Evolutionary conservation across 1,140 invertebrate species (phyloP).

Genomic region (Steinernema khuongi): DNA sequence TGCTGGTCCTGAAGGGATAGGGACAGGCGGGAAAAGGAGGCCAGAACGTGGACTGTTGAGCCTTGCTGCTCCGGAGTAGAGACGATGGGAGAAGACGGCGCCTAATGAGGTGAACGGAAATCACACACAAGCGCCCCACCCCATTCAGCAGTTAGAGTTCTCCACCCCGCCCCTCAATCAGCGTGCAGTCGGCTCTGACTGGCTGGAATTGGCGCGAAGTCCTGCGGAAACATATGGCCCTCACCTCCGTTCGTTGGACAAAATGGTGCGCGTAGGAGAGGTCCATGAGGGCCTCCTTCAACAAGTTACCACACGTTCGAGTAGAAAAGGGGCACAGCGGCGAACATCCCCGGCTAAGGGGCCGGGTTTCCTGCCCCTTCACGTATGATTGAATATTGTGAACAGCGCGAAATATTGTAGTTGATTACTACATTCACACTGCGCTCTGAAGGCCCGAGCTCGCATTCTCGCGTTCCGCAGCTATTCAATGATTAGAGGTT

Average conservation of each 20-base stretch:
- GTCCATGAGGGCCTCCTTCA: too few relatives aligned
- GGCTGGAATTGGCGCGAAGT: not conserved
- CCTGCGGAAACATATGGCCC: not conserved
- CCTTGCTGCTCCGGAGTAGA: not conserved
- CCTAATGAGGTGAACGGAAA: conserved; percentile 16
- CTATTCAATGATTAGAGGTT: conserved; percentile 13
- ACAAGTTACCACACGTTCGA: too few relatives aligned
- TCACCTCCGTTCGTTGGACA: not conserved
- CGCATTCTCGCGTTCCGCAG: too few relatives aligned
- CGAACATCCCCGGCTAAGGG: too few relatives aligned
- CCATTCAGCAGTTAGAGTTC: not conserved
- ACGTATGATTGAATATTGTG: conserved; percentile 11
- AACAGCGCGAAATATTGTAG: not conserved
- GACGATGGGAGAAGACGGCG: not conserved
- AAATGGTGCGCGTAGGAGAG: not conserved
- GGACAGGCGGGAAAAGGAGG: too few relatives aligned
- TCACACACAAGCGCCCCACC: conserved; percentile 7
- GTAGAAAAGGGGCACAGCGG: too few relatives aligned
- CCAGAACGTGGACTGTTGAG: too few relatives aligned
- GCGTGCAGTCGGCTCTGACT: conserved; percentile 1
- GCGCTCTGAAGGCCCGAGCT: too few relatives aligned
- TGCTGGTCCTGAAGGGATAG: too few relatives aligned
- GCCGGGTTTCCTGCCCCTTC: not conserved
- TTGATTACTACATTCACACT: conserved; percentile 13
- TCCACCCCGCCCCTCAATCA: conserved; percentile 1